Conservation (phyloP, 1,140 invertebrate genomes). For the Drosophila nannoptera region DNA sequence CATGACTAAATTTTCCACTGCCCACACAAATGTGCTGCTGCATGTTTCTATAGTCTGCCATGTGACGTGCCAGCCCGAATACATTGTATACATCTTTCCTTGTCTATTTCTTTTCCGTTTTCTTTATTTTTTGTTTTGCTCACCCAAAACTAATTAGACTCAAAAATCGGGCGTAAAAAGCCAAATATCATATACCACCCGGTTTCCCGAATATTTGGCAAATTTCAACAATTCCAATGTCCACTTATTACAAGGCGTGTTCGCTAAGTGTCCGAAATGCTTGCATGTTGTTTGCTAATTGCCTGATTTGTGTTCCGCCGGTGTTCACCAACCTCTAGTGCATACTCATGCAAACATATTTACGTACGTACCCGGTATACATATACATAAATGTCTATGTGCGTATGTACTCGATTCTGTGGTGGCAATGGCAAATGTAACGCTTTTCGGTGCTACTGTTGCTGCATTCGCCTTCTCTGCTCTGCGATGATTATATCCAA, state of each 20-base stretch:
- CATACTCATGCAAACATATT: neutral
- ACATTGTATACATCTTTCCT: conserved; percentile 2
- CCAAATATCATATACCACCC: conserved; percentile 16
- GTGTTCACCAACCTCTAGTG: conserved; percentile 1
- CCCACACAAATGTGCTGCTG: conserved; percentile 52
- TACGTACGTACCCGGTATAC: neutral
- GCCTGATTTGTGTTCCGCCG: conserved; percentile 57
- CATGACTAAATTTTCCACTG: conserved; percentile 66
- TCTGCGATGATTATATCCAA: conserved; percentile 59
- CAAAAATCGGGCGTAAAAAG: conserved; percentile 31
- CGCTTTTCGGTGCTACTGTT: conserved; percentile 39
- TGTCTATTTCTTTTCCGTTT: conserved; percentile 14
- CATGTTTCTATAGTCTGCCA: conserved; percentile 39
- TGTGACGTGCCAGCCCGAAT: conserved; percentile 22
- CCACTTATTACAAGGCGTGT: conserved; percentile 67
- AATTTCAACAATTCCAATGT: conserved; percentile 66
- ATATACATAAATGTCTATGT: conserved; percentile 3
- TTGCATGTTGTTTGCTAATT: conserved; percentile 73
- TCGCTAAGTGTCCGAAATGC: conserved; percentile 60
- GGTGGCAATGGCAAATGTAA: conserved; percentile 54
- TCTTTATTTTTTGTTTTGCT: conserved; percentile 20
- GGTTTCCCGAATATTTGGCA: conserved; percentile 49
- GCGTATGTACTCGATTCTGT: conserved; percentile 13
- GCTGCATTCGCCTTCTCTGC: conserved; percentile 12
- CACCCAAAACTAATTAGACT: conserved; percentile 43